These are phyloP conservation scores for Etia nguti DNA, from an alignment of 2,113 vertebrate genomes.

Conservation along the genomic window DNA sequence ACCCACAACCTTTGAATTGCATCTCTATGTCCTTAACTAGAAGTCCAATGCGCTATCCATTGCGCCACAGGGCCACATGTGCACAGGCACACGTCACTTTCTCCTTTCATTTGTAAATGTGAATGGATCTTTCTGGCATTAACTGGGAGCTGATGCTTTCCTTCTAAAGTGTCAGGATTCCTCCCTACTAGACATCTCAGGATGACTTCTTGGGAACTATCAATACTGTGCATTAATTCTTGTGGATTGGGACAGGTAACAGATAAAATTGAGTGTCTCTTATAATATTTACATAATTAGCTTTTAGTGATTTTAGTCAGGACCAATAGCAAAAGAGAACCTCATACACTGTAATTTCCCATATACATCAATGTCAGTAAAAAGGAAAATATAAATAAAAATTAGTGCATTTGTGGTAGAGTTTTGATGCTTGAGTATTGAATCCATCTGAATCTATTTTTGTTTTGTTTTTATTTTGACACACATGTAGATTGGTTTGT, in stretches of 20 bases:
- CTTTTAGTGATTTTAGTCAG: not conserved
- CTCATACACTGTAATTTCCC: not conserved
- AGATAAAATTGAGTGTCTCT: rapidly evolving
- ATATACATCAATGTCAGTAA: not conserved
- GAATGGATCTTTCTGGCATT: not conserved
- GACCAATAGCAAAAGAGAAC: not conserved
- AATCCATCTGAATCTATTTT: rapidly evolving
- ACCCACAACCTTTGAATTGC: not conserved
- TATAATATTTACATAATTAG: not conserved
- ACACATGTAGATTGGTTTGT: not conserved
- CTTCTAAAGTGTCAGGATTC: not conserved
- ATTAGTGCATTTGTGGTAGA: not conserved
- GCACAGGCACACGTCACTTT: no score
- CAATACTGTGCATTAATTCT: not conserved
- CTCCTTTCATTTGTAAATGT: rapidly evolving
- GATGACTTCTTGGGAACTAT: not conserved
- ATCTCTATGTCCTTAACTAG: not conserved
- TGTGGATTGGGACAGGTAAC: rapidly evolving
- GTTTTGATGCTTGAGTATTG: not conserved
- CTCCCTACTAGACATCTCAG: not conserved
- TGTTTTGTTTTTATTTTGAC: not conserved
- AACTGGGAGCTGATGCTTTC: not conserved
- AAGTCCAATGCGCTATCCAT: not conserved
- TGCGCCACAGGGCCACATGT: not conserved
- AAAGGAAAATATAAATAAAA: not conserved